Conservation (phyloP, 92 coral and sea anemone species). For the Paragorgia papillata region DNA sequence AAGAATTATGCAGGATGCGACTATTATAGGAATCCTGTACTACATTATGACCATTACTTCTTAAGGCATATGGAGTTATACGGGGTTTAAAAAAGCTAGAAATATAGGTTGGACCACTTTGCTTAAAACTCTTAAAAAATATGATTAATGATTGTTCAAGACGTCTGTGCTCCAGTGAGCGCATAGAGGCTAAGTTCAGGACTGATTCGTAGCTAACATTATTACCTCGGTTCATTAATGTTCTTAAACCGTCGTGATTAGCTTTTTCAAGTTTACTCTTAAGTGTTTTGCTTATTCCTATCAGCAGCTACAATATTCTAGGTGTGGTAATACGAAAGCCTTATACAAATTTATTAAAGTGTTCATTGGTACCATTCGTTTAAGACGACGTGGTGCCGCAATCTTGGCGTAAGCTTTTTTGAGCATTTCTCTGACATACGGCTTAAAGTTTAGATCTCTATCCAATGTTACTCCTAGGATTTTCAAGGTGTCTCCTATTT, state of each 20-base stretch:
- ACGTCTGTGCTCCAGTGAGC: constrained; percentile 43
- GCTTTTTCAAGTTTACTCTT: constrained; percentile 45
- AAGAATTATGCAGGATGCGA: no score
- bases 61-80: constrained; percentile 32
- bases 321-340: constrained; percentile 52
- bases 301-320: constrained; percentile 48
- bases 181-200: no score
- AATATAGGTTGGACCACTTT: constrained; percentile 38
- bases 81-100: constrained; percentile 45
- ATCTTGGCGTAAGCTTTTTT: constrained; percentile 53
- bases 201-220: constrained; percentile 9
- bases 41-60: constrained; percentile 45
- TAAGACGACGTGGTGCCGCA: constrained; percentile 48
- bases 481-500: constrained; percentile 42
- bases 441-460: constrained; percentile 21
- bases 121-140: not conserved
- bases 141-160: constrained; percentile 45
- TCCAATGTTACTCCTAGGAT: constrained; percentile 59
- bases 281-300: constrained; percentile 38
- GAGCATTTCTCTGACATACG: constrained; percentile 48
- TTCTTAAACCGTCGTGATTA: constrained; percentile 47
- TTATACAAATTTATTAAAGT: constrained; percentile 42
- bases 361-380: constrained; percentile 15
- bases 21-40: constrained; percentile 49
- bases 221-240: constrained; percentile 36